phyloP scores from a whole-genome alignment of 2,888 invertebrate species.

The Cacoxenus indagator region DNA sequence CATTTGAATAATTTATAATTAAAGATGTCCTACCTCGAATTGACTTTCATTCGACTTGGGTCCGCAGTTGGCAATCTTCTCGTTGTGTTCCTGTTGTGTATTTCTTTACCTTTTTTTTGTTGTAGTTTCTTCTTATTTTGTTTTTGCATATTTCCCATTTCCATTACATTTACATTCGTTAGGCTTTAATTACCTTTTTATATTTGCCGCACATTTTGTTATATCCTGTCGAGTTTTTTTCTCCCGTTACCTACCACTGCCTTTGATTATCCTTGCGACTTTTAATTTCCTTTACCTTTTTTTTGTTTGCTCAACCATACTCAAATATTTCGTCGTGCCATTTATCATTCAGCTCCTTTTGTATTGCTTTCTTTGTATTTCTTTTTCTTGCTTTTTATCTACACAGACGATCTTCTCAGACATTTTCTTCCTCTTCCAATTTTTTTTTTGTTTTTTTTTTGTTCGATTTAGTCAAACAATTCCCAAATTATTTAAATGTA shows the following conservation, averaged over 20 bases:
- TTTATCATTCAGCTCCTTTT: slow-evolving; percentile 17
- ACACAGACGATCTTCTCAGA: not conserved
- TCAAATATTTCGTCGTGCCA: not conserved
- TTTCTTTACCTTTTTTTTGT: slow-evolving; percentile 27
- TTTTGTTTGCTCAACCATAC: not conserved
- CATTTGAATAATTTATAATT: slow-evolving; percentile 67
- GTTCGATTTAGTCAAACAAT: not conserved
- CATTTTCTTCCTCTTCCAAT: not conserved
- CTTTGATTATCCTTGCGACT: slow-evolving; percentile 38
- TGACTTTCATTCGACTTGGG: slow-evolving; percentile 55
- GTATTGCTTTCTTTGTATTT: not conserved
- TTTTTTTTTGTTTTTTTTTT: not conserved
- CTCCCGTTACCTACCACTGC: slow-evolving; percentile 24
- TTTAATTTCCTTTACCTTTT: slow-evolving; percentile 56
- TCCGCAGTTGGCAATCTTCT: slow-evolving; percentile 3
- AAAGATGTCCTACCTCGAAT: slow-evolving; percentile 58
- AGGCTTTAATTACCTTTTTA: slow-evolving; percentile 53
- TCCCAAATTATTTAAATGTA: slow-evolving; percentile 1
- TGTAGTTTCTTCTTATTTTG: slow-evolving; percentile 36
- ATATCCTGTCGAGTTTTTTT: slow-evolving; percentile 22
- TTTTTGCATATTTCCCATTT: slow-evolving; percentile 33
- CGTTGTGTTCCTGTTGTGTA: slow-evolving; percentile 42
- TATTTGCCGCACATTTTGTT: slow-evolving; percentile 21
- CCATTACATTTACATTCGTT: slow-evolving; percentile 37
- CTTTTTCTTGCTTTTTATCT: too few species aligned